Percentiles rank a stretch among this genome's conserved stretches.
phyloP scores from a whole-genome alignment of 2,888 invertebrate genomes.

The Pheosia gnoma region DNA sequence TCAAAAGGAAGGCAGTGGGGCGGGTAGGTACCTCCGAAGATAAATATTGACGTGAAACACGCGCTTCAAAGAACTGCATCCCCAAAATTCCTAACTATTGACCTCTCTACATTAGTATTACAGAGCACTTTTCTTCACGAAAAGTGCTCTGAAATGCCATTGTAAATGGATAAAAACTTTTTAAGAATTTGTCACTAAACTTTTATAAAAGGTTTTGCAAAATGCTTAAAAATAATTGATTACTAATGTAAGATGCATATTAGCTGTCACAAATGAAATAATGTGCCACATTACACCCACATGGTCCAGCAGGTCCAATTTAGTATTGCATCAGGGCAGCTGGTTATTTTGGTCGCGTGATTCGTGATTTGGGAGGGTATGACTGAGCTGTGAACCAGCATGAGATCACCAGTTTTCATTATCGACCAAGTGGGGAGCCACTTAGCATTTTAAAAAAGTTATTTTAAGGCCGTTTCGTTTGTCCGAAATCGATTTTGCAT shows the following conservation, averaged over 20 bases:
- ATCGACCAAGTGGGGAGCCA: slow-evolving; percentile 34
- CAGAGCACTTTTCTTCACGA: too few relatives aligned
- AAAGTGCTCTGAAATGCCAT: too few relatives aligned
- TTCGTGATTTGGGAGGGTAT: slow-evolving; percentile 68
- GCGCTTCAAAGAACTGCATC: too few relatives aligned
- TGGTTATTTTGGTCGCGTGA: slow-evolving; percentile 75
- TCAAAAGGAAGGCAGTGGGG: too few relatives aligned
- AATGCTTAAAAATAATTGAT: slow-evolving; percentile 1
- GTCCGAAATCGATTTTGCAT: background rate
- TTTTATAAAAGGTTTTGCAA: background rate
- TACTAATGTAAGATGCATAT: slow-evolving; percentile 16
- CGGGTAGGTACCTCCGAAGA: too few relatives aligned
- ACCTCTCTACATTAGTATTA: too few relatives aligned
- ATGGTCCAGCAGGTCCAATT: slow-evolving; percentile 54
- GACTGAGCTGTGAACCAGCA: slow-evolving; percentile 58
- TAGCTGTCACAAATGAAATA: slow-evolving; percentile 37
- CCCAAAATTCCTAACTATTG: too few relatives aligned
- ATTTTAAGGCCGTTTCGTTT: background rate
- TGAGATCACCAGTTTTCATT: slow-evolving; percentile 75
- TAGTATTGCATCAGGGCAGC: slow-evolving; percentile 58
- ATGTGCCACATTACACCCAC: slow-evolving; percentile 53
- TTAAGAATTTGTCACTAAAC: too few relatives aligned
- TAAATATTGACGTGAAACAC: too few relatives aligned
- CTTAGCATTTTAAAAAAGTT: slow-evolving; percentile 22
- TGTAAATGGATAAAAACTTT: too few relatives aligned